phyloP scores from a whole-genome alignment of 2,888 invertebrate species.

The Diplazon laetatorius region DNA sequence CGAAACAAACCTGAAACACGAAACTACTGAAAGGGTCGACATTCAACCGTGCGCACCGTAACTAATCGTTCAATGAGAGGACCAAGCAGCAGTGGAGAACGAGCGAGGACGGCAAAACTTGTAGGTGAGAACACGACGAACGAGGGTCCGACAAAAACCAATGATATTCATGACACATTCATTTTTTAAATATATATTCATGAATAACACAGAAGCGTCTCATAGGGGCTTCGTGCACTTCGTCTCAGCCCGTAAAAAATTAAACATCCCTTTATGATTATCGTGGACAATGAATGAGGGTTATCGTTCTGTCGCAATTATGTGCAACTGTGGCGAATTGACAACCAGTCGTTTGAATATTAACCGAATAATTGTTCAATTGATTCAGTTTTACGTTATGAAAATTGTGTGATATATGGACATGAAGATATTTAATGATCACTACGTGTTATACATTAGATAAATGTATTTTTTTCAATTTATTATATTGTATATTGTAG shows the following conservation, averaged over 20 bases:
- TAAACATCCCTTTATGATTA: conserved; percentile 32
- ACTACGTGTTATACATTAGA: no score
- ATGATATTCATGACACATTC: conserved; percentile 60
- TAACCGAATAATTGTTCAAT: neutral
- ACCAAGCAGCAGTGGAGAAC: conserved; percentile 24
- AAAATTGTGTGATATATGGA: no score
- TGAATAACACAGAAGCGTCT: conserved; percentile 52
- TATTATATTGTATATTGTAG: no score
- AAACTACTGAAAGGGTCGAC: neutral
- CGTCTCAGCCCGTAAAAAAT: conserved; percentile 3
- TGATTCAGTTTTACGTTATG: no score
- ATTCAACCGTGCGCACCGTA: conserved; percentile 31
- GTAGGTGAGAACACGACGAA: conserved; percentile 27
- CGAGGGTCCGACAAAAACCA: conserved; percentile 53
- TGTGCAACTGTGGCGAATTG: neutral
- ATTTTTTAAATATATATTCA: conserved; percentile 48
- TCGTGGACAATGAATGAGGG: conserved; percentile 39
- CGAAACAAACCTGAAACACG: neutral
- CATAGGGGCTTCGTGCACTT: conserved; percentile 26
- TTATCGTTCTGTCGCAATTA: conserved; percentile 24
- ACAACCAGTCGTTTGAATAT: neutral
- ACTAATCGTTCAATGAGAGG: conserved; percentile 38
- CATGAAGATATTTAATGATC: no score
- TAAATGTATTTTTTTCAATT: no score
- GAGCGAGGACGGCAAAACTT: conserved; percentile 16